Percentiles rank a stretch among this genome's conserved stretches.
Conservation (phyloP, 2,888 invertebrate genomes). For the Hyposoter didymator region DNA sequence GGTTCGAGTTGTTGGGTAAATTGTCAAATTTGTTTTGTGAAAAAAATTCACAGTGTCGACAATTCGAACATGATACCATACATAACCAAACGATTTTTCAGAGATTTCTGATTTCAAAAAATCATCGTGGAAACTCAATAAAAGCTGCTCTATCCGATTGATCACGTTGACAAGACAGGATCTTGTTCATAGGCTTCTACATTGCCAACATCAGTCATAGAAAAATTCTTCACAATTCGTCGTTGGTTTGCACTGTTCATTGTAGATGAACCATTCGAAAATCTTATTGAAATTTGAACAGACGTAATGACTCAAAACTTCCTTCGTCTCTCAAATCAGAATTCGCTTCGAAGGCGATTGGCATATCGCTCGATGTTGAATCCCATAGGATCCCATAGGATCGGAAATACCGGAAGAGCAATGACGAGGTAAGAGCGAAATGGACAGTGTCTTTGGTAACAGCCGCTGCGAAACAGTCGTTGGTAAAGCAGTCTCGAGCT, state of each 20-base stretch:
- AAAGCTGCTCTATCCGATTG: not conserved
- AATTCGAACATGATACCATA: too few species aligned
- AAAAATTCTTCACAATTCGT: not conserved
- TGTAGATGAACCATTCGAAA: too few species aligned
- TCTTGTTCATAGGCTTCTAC: not conserved
- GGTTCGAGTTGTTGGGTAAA: too few species aligned
- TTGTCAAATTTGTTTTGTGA: too few species aligned
- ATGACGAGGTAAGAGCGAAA: not conserved
- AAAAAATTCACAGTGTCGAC: too few species aligned
- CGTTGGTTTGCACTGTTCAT: not conserved
- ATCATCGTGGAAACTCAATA: not conserved
- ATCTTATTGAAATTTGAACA: too few species aligned
- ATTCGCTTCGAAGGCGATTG: not conserved
- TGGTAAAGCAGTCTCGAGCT: not conserved
- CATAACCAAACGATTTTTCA: too few species aligned
- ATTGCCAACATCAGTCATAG: not conserved
- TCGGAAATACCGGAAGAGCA: not conserved
- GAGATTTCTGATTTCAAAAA: too few species aligned
- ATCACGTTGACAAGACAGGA: not conserved
- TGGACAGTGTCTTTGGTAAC: not conserved
- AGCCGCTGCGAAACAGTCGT: not conserved
- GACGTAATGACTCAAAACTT: too few species aligned
- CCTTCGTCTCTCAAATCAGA: too few species aligned
- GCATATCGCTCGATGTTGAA: not conserved
- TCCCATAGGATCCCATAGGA: not conserved